Evolutionary conservation across 2,113 vertebrate species (phyloP), one percentile per base, ranked within the genome.

Genomic region (Sceloporus tristichus): DNA sequence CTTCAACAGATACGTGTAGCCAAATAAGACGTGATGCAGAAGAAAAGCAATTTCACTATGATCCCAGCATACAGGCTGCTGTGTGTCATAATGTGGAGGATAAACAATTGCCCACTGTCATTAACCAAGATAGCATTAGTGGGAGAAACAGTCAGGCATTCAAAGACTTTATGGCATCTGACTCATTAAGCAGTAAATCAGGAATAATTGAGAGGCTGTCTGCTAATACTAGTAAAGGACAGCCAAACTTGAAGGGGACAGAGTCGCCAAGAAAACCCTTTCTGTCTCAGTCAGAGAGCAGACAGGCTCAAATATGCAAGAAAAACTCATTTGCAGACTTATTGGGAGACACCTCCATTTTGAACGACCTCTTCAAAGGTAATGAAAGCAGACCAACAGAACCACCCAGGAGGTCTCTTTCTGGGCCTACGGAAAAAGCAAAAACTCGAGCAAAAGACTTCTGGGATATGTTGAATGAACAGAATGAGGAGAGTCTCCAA

Each of bases 401-500:
- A 19, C 89, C 87, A 27, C 87, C 85, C 73, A 94, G 84, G 78
- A 92, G 71, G 73, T 78, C 89, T 21, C 87, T 90, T 85, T 91
- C 90, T 87, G 90, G 88, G 38, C 91, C 92, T 82, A 19, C 27
- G 62, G 92, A 94, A 91, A 97, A 96, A 93, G 89, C 95, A 34
- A 98, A 97, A 88, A 94, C 86, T 62, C 94, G 88, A 90, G 91
- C 96, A 84, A 99, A 97, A 95, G 98, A 99, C 94, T 98, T 99
- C 95, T 99, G 98, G 99, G 98, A 99, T 94, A 98, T 99, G 88
- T 92, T 99, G 89, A 97, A 96, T 90, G 98, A 99, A 84, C 97
- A 97, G 56, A 98, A 98, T 40, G 97, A 98, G 53, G 98, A 99
- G 87, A 96, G 96, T 87, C 97, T 99, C 23, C 97, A 96, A 93